Conservation (phyloP, 2,113 vertebrate genomes). For the Pachyramphus minor region DNA sequence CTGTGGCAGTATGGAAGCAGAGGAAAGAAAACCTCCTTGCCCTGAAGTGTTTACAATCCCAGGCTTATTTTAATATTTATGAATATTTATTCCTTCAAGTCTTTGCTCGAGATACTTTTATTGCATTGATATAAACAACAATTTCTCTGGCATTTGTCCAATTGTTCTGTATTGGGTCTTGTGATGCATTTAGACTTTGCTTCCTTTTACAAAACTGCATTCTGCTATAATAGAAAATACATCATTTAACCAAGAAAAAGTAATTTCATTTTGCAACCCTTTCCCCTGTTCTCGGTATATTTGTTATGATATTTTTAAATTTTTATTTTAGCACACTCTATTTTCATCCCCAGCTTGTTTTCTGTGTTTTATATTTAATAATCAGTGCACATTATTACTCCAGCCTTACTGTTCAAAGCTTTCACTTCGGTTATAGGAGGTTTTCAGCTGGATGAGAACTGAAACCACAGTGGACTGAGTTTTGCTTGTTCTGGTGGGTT, state of each 20-base stretch:
- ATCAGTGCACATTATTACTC: background rate
- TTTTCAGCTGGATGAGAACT: background rate
- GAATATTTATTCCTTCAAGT: slow-evolving; percentile 58
- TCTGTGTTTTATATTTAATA: slow-evolving; percentile 13
- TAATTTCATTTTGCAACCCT: slow-evolving; percentile 21
- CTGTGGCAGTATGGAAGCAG: background rate
- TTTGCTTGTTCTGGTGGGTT: background rate
- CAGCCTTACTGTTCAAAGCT: background rate
- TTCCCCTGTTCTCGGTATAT: background rate
- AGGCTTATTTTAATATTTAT: slow-evolving; percentile 40
- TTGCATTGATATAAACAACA: slow-evolving; percentile 37
- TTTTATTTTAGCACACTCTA: slow-evolving; percentile 2
- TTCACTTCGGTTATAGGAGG: background rate
- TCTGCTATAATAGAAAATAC: slow-evolving; percentile 8
- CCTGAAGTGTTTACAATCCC: slow-evolving; percentile 12
- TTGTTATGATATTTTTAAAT: background rate
- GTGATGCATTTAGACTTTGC: background rate
- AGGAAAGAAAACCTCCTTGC: slow-evolving; percentile 20
- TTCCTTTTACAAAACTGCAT: background rate
- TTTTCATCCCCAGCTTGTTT: slow-evolving; percentile 25
- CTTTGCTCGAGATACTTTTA: slow-evolving; percentile 37
- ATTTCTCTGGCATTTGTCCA: slow-evolving; percentile 42
- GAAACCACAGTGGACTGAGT: background rate
- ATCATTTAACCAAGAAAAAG: slow-evolving; percentile 30
- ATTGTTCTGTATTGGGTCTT: background rate